A percentile compares a stretch with the other conserved stretches of the same genome.
Evolutionary conservation across 2,797 vertebrate species (phyloP).

Genomic region (Serranus cabrilla): DNA sequence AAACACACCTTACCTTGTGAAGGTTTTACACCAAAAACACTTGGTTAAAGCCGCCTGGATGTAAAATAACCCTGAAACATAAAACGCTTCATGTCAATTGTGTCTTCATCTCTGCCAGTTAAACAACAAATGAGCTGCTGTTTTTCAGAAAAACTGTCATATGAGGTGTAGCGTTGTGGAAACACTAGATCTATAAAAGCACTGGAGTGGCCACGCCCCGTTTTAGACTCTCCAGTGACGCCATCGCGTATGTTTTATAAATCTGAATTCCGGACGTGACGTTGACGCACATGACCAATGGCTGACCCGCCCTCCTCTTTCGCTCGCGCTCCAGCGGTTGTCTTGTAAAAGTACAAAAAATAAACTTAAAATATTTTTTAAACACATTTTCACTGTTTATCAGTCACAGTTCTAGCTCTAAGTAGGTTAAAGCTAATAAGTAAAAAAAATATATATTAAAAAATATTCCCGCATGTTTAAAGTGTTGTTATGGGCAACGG

Average conservation of each 20-base stretch:
- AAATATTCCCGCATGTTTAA: too few relatives aligned
- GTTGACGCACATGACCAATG: fast-evolving
- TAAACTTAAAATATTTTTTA: fast-evolving
- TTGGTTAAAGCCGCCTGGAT: background rate
- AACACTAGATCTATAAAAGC: background rate
- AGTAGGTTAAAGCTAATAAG: too few relatives aligned
- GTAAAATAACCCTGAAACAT: background rate
- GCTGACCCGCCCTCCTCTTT: fast-evolving
- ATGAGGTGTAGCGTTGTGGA: background rate
- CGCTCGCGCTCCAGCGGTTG: fast-evolving
- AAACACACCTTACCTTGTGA: constrained; percentile 42
- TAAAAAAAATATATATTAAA: too few relatives aligned
- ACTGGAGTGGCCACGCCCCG: fast-evolving
- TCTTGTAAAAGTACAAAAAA: too few relatives aligned
- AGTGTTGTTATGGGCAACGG: constrained; percentile 70
- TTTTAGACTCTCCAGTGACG: fast-evolving
- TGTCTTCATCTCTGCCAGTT: constrained; percentile 7
- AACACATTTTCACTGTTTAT: background rate
- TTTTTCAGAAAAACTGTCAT: constrained; percentile 38
- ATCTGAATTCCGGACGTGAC: background rate
- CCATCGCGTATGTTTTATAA: fast-evolving
- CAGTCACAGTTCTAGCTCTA: fast-evolving
- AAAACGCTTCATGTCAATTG: background rate
- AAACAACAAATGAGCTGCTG: background rate
- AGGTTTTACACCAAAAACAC: background rate